Conservation (phyloP, 2,797 vertebrate species). For the Gouania willdenowi region DNA sequence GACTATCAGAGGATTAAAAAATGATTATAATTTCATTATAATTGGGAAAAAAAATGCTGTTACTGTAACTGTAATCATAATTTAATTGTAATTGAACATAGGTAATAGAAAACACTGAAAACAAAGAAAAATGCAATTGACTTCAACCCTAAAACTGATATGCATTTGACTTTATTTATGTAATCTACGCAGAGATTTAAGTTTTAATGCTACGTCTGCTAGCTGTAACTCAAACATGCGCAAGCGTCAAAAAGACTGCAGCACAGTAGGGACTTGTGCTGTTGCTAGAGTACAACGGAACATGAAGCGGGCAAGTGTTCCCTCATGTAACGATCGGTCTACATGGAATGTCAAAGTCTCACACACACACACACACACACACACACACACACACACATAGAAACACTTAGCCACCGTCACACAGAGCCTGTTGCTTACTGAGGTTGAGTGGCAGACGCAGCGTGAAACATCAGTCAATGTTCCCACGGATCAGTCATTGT, state of each 20-base stretch:
- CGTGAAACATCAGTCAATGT: constrained; percentile 44
- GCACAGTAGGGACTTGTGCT: constrained; percentile 3
- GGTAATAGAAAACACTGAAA: neutral
- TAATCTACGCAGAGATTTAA: neutral
- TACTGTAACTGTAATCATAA: too few relatives aligned
- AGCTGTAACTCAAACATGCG: neutral
- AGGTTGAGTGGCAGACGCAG: constrained; percentile 49
- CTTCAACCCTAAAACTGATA: too few relatives aligned
- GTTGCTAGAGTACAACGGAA: constrained; percentile 2
- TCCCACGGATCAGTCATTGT: constrained; percentile 21
- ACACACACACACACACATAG: neutral
- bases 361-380: constrained; percentile 6
- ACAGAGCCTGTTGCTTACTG: constrained; percentile 27
- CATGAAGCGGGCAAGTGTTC: constrained; percentile 19
- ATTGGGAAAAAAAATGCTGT: too few relatives aligned
- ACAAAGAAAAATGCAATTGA: too few relatives aligned
- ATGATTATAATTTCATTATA: too few relatives aligned
- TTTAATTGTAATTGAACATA: too few relatives aligned
- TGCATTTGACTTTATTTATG: constrained; percentile 1
- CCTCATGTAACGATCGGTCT: constrained; percentile 9
- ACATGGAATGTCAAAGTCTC: constrained; percentile 19
- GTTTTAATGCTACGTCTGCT: neutral
- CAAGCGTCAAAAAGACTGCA: constrained; percentile 1
- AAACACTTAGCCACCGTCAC: neutral
- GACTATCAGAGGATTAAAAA: too few relatives aligned